Evolutionary conservation across 2,113 vertebrate genomes (phyloP), one percentile per base, ranked within the genome.

Genomic region (Ariopsis seemanni): DNA sequence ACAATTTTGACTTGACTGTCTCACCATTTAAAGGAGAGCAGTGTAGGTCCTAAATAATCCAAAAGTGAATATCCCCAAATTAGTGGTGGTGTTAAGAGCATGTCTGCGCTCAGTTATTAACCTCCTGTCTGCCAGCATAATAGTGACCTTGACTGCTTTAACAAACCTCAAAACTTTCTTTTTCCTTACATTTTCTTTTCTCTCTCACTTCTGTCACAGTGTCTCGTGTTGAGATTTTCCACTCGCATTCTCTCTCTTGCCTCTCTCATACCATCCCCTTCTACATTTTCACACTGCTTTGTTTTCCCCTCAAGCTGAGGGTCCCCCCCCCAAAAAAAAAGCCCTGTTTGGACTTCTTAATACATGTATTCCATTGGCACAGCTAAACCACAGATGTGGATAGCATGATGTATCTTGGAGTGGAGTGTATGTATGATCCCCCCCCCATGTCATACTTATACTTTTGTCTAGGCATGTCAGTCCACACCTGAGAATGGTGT

Each of bases 301-400:
- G 42, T 8, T 6, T 67, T 60, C 11, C 18, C 53, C 27, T 81
- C 79, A 72, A 65, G 55, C 53, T 62, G 20, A 55, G 50, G 50
- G 10, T 5, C 77, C 53, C 62, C 0, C 11, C 69, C 65, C 82
- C 84, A 85, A 83, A 79, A 86, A 74, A 90, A 60, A 42, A 42
- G 42, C 71, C 52, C 14, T 74, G 60, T 30, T 79, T 60, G 18
- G n/a, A 63, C 58, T 71, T 25, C 60, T 88, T 89, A 60, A 72
- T 85, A 86, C 83, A n/a, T n/a, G 27, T 88, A 84, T 72, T 84
- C 75, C 65, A 57, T 89, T 93, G 93, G 93, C 93, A 94, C 91
- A 88, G 11, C 87, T 65, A 91, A 91, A 89, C 86, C 86, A 89
- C 42, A 90, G 86, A 67, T 84, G 88, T 88, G 85, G 86, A 90